phyloP scores from a whole-genome alignment of 1,140 invertebrate species.

The Prorops nasuta region DNA sequence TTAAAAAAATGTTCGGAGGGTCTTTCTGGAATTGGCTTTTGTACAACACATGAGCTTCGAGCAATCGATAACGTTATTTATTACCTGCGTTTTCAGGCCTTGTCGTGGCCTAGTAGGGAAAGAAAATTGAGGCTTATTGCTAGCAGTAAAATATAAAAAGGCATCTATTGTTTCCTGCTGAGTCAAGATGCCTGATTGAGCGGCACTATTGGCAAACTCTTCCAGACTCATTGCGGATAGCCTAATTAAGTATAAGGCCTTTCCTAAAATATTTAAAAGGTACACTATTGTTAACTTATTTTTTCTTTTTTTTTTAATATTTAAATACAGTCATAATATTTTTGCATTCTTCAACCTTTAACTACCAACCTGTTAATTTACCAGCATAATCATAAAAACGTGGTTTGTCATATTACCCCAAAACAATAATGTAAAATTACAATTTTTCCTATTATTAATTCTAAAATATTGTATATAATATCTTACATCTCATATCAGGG shows the following conservation, averaged over 20 bases:
- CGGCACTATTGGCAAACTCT: conserved; percentile 88
- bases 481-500: too few species aligned
- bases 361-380: too few species aligned
- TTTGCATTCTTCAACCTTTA: too few species aligned
- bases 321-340: conserved; percentile 3
- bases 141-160: conserved; percentile 85
- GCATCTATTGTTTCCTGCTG: conserved; percentile 89
- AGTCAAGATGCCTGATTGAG: conserved; percentile 83
- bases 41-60: too few species aligned
- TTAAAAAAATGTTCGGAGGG: too few species aligned
- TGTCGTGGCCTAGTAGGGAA: conserved; percentile 80
- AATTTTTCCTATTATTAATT: too few species aligned
- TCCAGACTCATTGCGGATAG: conserved; percentile 88
- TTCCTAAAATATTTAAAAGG: conserved; percentile 63
- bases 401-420: too few species aligned
- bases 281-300: conserved; percentile 46
- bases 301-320: conserved; percentile 43
- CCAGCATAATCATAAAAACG: too few species aligned
- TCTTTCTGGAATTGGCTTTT: too few species aligned
- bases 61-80: too few species aligned
- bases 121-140: conserved; percentile 75
- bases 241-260: conserved; percentile 80
- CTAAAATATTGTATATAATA: too few species aligned
- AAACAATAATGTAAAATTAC: too few species aligned
- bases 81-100: conserved; percentile 85